A percentile compares a stretch with the other conserved stretches of the same genome.
phyloP scores from a whole-genome alignment of 2,797 vertebrate genomes.

The Neosilurus hyrtlii region DNA sequence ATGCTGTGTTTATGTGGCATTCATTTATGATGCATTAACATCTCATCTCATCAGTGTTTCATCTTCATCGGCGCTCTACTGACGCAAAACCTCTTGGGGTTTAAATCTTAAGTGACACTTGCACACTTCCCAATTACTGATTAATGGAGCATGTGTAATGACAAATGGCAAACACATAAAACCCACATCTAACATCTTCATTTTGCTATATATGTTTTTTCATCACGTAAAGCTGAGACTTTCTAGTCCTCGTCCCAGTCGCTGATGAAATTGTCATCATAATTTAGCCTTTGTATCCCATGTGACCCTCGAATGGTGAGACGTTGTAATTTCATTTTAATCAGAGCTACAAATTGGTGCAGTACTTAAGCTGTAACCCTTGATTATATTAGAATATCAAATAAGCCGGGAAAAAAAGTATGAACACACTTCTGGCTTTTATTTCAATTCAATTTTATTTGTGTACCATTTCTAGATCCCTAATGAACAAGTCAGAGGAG shows the following conservation, averaged over 20 bases:
- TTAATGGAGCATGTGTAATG: conserved; percentile 29
- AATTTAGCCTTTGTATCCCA: background rate
- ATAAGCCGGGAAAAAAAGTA: background rate
- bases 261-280: background rate
- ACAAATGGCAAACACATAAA: conserved; percentile 13
- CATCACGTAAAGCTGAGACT: background rate
- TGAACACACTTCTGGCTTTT: background rate
- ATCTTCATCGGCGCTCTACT: conserved; percentile 1
- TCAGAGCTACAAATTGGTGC: conserved; percentile 35
- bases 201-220: background rate
- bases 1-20: no score
- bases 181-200: background rate
- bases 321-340: conserved; percentile 16
- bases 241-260: background rate
- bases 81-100: conserved; percentile 14
- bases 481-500: background rate
- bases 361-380: conserved; percentile 32
- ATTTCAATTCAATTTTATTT: background rate
- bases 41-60: conserved; percentile 1
- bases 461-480: background rate
- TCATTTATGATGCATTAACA: background rate
- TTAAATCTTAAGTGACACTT: conserved; percentile 35
- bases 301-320: background rate
- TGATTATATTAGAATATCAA: conserved; percentile 45
- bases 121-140: conserved; percentile 27